These are phyloP conservation scores for Drosophila siamana DNA, from an alignment of 2,888 invertebrate species.

Conservation along the genomic window DNA sequence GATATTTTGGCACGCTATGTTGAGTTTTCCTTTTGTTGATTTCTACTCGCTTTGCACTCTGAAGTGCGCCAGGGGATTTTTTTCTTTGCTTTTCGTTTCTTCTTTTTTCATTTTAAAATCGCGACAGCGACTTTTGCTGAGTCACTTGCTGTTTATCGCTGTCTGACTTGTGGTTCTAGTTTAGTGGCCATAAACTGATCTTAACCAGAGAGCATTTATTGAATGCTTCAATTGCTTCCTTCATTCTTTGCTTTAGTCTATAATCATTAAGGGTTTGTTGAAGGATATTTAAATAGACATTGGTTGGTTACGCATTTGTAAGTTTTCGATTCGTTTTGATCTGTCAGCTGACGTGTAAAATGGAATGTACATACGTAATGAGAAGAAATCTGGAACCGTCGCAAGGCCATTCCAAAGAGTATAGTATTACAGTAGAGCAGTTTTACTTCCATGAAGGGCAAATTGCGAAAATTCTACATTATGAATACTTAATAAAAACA, in stretches of 20 bases:
- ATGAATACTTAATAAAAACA: constrained; percentile 17
- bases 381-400: background rate
- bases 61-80: constrained; percentile 42
- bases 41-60: constrained; percentile 32
- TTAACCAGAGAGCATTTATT: constrained; percentile 29
- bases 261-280: constrained; percentile 56
- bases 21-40: constrained; percentile 67
- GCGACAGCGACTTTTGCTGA: constrained; percentile 51
- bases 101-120: background rate
- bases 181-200: constrained; percentile 51
- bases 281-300: constrained; percentile 62
- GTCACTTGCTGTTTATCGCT: constrained; percentile 52
- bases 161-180: constrained; percentile 55
- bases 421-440: background rate
- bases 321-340: constrained; percentile 42
- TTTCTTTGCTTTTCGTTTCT: background rate
- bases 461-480: constrained; percentile 53
- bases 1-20: constrained; percentile 35
- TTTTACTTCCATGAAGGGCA: constrained; percentile 14
- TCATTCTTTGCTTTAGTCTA: constrained; percentile 47
- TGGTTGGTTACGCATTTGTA: constrained; percentile 17
- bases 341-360: background rate
- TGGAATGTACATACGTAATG: background rate
- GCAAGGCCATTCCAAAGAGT: background rate
- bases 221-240: constrained; percentile 62